These are phyloP conservation scores for Germaria angustata DNA, from an alignment of 2,888 invertebrate genomes.

Conservation along the genomic window DNA sequence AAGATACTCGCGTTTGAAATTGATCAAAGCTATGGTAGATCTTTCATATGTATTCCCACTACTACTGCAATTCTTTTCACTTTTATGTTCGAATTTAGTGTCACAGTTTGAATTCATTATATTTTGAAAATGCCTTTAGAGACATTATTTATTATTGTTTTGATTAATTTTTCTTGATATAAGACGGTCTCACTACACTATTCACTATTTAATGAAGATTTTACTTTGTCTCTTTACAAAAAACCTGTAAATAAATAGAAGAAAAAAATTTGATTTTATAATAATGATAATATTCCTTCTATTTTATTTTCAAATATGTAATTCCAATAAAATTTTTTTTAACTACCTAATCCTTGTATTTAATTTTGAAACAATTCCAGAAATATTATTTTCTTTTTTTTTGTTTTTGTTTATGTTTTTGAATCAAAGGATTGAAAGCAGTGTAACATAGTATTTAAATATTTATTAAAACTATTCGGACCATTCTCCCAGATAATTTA, in stretches of 20 bases:
- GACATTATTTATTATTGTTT: conserved; percentile 43
- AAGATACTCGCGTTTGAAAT: conserved; percentile 71
- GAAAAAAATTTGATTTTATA: neutral
- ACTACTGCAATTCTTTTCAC: conserved; percentile 20
- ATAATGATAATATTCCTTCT: neutral
- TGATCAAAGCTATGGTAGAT: conserved; percentile 53
- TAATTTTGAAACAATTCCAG: no score
- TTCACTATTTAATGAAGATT: conserved; percentile 3
- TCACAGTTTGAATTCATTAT: conserved; percentile 60
- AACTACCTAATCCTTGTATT: no score
- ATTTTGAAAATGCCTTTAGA: conserved; percentile 33
- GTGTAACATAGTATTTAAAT: no score
- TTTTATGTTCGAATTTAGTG: conserved; percentile 41
- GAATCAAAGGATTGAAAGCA: no score
- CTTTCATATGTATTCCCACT: conserved; percentile 39
- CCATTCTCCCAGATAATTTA: no score
- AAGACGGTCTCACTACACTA: neutral
- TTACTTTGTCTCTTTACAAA: neutral
- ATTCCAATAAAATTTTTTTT: no score
- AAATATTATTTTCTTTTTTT: no score
- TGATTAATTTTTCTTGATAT: neutral
- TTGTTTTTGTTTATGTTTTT: no score
- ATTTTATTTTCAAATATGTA: neutral
- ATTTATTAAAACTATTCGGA: no score
- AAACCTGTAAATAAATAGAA: neutral